A percentile compares a stretch with the other conserved stretches of the same genome.
Conservation (phyloP, 2,888 invertebrate genomes). For the Dexiosoma caninum region DNA sequence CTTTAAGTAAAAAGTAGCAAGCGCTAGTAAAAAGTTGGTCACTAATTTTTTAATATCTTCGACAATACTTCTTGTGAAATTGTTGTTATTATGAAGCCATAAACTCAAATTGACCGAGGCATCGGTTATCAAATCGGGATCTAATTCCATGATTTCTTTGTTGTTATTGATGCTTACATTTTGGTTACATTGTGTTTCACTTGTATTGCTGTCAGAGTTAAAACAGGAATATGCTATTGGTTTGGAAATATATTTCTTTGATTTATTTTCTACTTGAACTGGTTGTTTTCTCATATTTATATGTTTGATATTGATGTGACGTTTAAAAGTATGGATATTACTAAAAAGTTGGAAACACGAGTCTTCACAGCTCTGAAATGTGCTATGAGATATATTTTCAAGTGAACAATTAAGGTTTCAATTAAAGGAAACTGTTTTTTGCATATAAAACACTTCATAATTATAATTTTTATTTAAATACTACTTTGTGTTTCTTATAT, state of each 20-base stretch:
- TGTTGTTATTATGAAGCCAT: constrained; percentile 10
- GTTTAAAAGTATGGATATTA: not conserved
- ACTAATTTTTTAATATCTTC: constrained; percentile 2
- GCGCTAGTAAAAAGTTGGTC: not conserved
- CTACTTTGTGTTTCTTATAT: too few species aligned
- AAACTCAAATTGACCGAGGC: not conserved
- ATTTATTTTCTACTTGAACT: too few species aligned
- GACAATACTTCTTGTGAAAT: not conserved
- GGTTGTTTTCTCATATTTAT: too few species aligned
- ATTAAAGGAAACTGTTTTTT: not conserved
- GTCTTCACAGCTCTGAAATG: not conserved
- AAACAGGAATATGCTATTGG: too few species aligned
- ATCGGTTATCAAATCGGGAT: not conserved
- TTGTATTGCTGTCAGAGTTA: too few species aligned
- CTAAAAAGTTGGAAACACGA: not conserved
- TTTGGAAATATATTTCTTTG: too few species aligned
- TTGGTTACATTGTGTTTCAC: not conserved
- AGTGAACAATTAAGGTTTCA: not conserved
- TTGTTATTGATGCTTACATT: too few species aligned
- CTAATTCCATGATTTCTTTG: too few species aligned
- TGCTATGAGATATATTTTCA: not conserved
- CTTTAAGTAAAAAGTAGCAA: not conserved
- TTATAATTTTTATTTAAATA: too few species aligned
- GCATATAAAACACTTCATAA: not conserved
- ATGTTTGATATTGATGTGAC: not conserved